These are phyloP conservation scores for Bombus pyrosoma DNA, from an alignment of 1,140 invertebrate genomes.

Conservation along the genomic window DNA sequence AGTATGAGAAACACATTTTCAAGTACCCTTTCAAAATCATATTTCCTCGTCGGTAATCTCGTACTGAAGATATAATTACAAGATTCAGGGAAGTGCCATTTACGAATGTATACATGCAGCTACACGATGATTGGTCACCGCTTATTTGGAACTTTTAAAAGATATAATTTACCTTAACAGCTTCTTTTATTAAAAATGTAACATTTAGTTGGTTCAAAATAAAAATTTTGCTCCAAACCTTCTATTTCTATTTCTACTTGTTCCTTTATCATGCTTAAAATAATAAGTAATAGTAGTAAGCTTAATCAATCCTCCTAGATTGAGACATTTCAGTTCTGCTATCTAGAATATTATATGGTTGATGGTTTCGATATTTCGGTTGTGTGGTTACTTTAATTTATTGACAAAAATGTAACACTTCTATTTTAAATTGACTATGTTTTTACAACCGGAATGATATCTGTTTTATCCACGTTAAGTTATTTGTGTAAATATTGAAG, in stretches of 20 bases:
- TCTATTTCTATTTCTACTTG: not conserved
- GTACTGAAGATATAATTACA: slow-evolving; percentile 7
- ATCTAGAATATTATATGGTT: slow-evolving; percentile 75
- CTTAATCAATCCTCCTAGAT: not conserved
- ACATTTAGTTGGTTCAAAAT: not conserved
- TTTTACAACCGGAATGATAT: slow-evolving; percentile 69
- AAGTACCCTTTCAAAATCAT: too few species aligned
- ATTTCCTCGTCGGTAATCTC: not conserved
- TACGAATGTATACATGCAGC: not conserved
- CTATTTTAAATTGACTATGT: slow-evolving; percentile 73
- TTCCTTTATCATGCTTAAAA: not conserved
- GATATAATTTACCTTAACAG: not conserved
- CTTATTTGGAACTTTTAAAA: not conserved
- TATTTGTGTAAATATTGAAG: slow-evolving; percentile 69
- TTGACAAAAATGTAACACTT: slow-evolving; percentile 79
- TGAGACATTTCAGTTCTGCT: slow-evolving; percentile 27
- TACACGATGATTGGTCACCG: not conserved
- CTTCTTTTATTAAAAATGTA: not conserved
- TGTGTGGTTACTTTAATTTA: slow-evolving; percentile 78
- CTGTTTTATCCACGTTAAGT: slow-evolving; percentile 66
- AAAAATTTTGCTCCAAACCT: not conserved
- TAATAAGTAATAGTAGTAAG: not conserved
- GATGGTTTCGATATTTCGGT: slow-evolving; percentile 76
- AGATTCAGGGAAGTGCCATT: not conserved
- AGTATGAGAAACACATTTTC: too few species aligned